phyloP scores from a whole-genome alignment of 2,888 invertebrate species.

The Cephus nigrinus region DNA sequence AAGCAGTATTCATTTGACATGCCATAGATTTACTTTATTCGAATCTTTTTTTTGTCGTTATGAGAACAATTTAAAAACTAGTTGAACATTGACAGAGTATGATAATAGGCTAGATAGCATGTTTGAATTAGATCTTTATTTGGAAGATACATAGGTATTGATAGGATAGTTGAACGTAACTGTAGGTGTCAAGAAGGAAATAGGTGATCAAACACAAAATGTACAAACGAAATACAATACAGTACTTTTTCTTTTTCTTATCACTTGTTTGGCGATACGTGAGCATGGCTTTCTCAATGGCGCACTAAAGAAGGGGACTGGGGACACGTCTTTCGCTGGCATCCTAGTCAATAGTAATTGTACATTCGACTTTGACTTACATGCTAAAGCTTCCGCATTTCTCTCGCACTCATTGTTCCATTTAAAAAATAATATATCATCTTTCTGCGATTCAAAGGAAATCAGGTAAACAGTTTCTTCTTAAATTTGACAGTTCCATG shows the following conservation, averaged over 20 bases:
- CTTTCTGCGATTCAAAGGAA: constrained; percentile 35
- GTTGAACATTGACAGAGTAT: constrained; percentile 36
- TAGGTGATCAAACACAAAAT: constrained; percentile 52
- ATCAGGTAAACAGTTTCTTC: constrained; percentile 36
- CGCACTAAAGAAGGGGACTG: neutral
- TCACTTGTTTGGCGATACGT: constrained; percentile 35
- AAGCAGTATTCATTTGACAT: neutral
- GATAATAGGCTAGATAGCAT: constrained; percentile 40
- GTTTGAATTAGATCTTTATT: constrained; percentile 56
- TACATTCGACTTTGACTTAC: constrained; percentile 45
- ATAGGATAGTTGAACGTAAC: constrained; percentile 48
- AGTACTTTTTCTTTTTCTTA: constrained; percentile 34
- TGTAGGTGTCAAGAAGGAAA: constrained; percentile 39
- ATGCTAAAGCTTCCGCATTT: constrained; percentile 43
- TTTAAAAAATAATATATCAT: constrained; percentile 46
- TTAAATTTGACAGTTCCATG: constrained; percentile 31
- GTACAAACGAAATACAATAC: constrained; percentile 61
- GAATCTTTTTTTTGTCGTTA: constrained; percentile 36
- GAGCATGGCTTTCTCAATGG: constrained; percentile 23
- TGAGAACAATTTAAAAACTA: constrained; percentile 44
- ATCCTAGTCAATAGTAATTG: constrained; percentile 31
- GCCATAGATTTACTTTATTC: constrained; percentile 21
- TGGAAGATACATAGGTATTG: constrained; percentile 60
- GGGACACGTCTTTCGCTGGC: neutral
- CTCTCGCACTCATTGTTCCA: constrained; percentile 21